Base-by-base conservation (phyloP, 64 coral and sea anemone genomes). In the Catalaphyllia jardinei region DNA sequence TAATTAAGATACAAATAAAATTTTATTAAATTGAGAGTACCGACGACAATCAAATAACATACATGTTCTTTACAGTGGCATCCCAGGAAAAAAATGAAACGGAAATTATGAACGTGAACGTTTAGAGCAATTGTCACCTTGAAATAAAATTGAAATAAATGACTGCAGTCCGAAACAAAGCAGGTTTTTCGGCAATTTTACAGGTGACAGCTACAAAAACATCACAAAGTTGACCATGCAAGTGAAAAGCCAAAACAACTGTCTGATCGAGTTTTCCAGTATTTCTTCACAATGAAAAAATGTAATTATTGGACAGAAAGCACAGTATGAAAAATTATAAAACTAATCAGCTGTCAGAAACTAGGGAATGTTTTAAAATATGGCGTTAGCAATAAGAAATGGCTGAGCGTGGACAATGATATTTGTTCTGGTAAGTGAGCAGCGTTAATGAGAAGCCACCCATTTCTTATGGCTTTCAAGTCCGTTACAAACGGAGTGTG, bases 201-300 rank as follows among this genome's bases (percentile, higher is more conserved):
- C 79, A 83, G 79, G 79, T 83, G 59, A 83, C 60, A 62, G 25
- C 25, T 14, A 29, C 22, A 79, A 79, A 10, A 1, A 79, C 24
- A 82, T 64, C 18, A 65, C 30, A 39, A 65, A 62, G 30, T 64
- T 10, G 62, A 55, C 60, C 59, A 83, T 83, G 79, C 30, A 65
- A 83, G 29, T 2, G 33, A 67, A 65, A 65, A 42, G 31, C 35
- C 55, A 19, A 42, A 77, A 77, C 8, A 77, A 38, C 62, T 69
- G 9, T 9, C 63, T 67, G 63, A 19, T 25, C 19, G 24, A 42
- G 33, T 19, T 50, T 24, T 49, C n/a, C 14, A 7, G 25, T 69
- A 31, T 14, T 77, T 77, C 16, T 9, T 18, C 38, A 81, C 27
- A 54, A 29, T 2, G 8, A 31, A 16, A 80, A 62, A 63, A 63